A percentile compares a stretch with the other conserved stretches of the same genome.
Evolutionary conservation across 2,888 invertebrate species (phyloP).

Genomic region (Xestia ashworthii): DNA sequence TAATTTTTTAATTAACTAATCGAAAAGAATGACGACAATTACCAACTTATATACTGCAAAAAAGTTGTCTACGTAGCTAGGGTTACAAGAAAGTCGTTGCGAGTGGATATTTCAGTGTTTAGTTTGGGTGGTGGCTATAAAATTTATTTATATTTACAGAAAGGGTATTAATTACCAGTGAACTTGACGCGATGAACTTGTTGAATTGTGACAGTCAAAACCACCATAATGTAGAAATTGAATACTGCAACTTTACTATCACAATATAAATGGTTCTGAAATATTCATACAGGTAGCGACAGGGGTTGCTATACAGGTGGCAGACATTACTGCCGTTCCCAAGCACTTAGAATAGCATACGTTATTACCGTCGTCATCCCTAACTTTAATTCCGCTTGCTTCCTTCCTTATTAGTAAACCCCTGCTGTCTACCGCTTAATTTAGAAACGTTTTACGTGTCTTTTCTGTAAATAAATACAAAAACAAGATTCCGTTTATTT

Average conservation of each 20-base stretch:
- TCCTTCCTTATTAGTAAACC: neutral
- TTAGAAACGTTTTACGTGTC: neutral
- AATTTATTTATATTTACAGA: too few relatives aligned
- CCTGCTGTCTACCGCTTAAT: neutral
- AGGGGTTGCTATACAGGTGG: constrained; percentile 26
- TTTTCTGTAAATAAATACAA: neutral
- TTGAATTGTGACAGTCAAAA: too few relatives aligned
- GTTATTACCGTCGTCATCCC: constrained; percentile 8
- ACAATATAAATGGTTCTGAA: neutral
- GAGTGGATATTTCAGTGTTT: neutral
- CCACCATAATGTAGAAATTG: too few relatives aligned
- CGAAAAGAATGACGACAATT: neutral
- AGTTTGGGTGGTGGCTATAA: neutral
- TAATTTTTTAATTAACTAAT: neutral
- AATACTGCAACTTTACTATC: neutral
- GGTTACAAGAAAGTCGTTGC: neutral
- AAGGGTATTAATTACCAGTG: too few relatives aligned
- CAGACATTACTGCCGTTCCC: constrained; percentile 25
- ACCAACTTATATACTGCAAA: neutral
- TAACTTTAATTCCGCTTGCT: neutral
- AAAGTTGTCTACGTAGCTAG: neutral
- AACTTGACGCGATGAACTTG: too few relatives aligned
- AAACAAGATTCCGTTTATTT: neutral
- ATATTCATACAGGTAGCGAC: constrained; percentile 21
- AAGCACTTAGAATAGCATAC: constrained; percentile 14